Conservation (phyloP, 2,113 vertebrate species). For the Macrotis lagotis region DNA sequence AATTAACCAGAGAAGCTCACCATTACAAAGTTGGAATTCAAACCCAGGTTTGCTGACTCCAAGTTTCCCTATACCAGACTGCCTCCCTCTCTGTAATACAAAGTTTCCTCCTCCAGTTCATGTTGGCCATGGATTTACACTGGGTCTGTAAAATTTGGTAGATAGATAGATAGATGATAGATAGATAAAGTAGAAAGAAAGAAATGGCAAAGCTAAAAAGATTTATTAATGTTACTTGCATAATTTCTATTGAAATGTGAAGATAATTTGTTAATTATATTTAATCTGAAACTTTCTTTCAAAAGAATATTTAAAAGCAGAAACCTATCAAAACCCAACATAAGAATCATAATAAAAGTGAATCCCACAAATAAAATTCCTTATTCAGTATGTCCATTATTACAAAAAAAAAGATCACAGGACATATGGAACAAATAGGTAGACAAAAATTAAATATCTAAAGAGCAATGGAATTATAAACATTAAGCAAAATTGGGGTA, state of each 20-base stretch:
- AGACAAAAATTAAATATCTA: conserved; percentile 26
- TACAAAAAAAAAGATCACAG: conserved; percentile 11
- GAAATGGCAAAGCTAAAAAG: neutral
- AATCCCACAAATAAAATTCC: neutral
- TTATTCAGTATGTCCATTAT: conserved; percentile 21
- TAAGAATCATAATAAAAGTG: neutral
- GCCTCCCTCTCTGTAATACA: neutral
- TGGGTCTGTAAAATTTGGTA: neutral
- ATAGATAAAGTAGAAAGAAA: too few species aligned
- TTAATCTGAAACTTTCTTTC: neutral
- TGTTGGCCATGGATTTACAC: neutral
- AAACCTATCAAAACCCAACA: neutral
- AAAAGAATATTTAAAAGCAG: neutral
- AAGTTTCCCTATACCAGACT: neutral
- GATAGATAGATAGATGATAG: too few species aligned
- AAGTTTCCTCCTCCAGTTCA: neutral
- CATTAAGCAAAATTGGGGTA: conserved; percentile 9
- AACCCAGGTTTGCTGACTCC: neutral
- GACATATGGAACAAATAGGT: conserved; percentile 31
- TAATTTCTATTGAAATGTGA: neutral
- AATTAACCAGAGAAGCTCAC: neutral
- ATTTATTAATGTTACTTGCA: neutral
- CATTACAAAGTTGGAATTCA: neutral
- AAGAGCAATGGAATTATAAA: conserved; percentile 22
- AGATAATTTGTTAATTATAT: neutral